Conservation (phyloP, 2,888 invertebrate species). For the Troides oblongomaculatus region DNA sequence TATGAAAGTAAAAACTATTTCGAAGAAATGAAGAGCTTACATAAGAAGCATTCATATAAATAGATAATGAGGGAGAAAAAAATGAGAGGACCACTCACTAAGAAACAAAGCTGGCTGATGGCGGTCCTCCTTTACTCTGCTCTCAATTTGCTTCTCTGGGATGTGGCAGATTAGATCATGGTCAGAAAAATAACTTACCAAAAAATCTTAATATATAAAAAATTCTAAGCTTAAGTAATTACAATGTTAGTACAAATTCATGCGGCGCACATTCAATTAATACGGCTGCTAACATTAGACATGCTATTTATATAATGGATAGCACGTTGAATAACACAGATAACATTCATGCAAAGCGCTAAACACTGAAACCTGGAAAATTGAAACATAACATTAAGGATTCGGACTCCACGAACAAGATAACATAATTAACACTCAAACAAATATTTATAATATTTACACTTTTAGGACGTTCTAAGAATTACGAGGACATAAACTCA, state of each 20-base stretch:
- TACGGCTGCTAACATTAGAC: conserved; percentile 12
- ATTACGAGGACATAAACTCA: conserved; percentile 17
- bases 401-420: neutral
- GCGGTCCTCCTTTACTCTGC: conserved; percentile 30
- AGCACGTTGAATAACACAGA: conserved; percentile 6
- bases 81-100: conserved; percentile 27
- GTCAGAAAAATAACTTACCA: conserved; percentile 29
- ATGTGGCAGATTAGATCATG: conserved; percentile 29
- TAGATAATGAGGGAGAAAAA: conserved; percentile 14
- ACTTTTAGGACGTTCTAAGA: neutral
- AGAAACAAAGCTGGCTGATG: conserved; percentile 29
- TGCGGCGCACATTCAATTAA: conserved; percentile 16
- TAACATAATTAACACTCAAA: neutral
- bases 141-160: conserved; percentile 30
- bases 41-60: conserved; percentile 22
- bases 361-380: conserved; percentile 26
- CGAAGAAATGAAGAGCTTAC: conserved; percentile 14
- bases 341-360: conserved; percentile 28
- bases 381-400: conserved; percentile 18
- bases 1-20: neutral
- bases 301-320: conserved; percentile 14
- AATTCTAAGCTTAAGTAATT: conserved; percentile 3
- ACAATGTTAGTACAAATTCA: conserved; percentile 10
- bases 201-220: conserved; percentile 17
- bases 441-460: conserved; percentile 5